A percentile compares a stretch with the other conserved stretches of the same genome.
phyloP scores from a whole-genome alignment of 2,888 invertebrate species.

The Marronus borbonicus region DNA sequence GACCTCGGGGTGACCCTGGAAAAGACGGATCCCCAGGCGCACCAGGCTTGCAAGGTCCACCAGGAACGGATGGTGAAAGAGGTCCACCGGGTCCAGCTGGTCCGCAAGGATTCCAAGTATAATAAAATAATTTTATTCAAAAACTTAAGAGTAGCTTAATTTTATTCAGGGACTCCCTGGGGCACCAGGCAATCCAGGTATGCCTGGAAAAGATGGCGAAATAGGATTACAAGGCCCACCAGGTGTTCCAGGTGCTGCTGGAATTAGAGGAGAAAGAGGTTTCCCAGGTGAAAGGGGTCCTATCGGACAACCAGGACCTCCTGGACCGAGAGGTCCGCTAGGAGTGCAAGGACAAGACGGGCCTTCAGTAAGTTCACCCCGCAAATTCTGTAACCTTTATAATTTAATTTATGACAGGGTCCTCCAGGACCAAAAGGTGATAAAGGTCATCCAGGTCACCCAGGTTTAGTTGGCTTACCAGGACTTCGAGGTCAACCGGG shows the following conservation, averaged over 20 bases:
- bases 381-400: conserved; percentile 1
- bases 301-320: conserved; percentile 78
- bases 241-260: conserved; percentile 73
- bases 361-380: conserved; percentile 72
- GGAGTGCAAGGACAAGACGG: conserved; percentile 82
- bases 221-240: conserved; percentile 79
- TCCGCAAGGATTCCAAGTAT: conserved; percentile 85
- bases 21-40: conserved; percentile 84
- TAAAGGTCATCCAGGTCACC: conserved; percentile 81
- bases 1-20: conserved; percentile 85
- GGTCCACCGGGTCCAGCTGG: conserved; percentile 85
- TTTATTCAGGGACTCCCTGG: conserved; percentile 76
- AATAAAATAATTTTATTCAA: conserved; percentile 35
- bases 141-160: neutral
- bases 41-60: conserved; percentile 81
- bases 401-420: conserved; percentile 71
- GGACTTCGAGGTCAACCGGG: conserved; percentile 80
- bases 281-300: conserved; percentile 84
- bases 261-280: conserved; percentile 77
- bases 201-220: conserved; percentile 87
- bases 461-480: conserved; percentile 82
- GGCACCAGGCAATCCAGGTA: conserved; percentile 80
- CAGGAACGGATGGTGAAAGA: conserved; percentile 82
- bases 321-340: conserved; percentile 78
- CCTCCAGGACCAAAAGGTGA: conserved; percentile 78